Percentiles rank a stretch among this genome's conserved stretches.
phyloP scores from a whole-genome alignment of 2,888 invertebrate species.

The Ophraella communa region DNA sequence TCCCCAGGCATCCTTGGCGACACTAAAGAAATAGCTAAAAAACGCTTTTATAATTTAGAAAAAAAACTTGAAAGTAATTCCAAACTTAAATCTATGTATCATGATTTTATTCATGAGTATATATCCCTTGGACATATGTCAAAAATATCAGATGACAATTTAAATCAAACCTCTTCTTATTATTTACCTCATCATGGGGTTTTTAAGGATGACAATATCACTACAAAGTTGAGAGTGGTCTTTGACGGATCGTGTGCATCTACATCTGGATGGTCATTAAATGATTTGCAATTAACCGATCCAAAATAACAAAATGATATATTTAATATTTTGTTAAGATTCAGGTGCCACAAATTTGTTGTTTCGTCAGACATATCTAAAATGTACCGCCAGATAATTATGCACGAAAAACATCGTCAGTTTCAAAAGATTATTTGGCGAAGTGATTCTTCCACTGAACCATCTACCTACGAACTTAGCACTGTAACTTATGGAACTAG shows the following conservation, averaged over 20 bases:
- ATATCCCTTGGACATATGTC: conserved; percentile 33
- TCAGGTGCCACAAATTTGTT: conserved; percentile 36
- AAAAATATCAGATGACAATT: background rate
- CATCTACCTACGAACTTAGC: conserved; percentile 30
- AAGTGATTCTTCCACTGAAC: conserved; percentile 11
- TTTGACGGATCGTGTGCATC: conserved; percentile 36
- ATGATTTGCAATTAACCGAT: conserved; percentile 36
- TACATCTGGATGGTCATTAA: conserved; percentile 30
- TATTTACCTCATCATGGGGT: conserved; percentile 46
- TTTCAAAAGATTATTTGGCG: conserved; percentile 41
- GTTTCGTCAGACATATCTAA: conserved; percentile 41
- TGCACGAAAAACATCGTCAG: conserved; percentile 29
- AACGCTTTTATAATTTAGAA: background rate
- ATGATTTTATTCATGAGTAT: conserved; percentile 37
- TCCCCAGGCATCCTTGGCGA: no score
- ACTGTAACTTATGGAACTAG: conserved; percentile 35
- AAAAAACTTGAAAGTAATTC: conserved; percentile 22
- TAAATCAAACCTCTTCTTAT: conserved; percentile 7
- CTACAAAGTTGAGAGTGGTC: no score
- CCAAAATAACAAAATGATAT: conserved; percentile 38
- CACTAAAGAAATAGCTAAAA: no score
- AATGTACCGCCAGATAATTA: conserved; percentile 41
- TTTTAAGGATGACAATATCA: conserved; percentile 35
- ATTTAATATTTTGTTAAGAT: conserved; percentile 36
- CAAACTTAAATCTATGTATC: conserved; percentile 28